Evolutionary conservation across 1,140 invertebrate genomes (phyloP), one percentile per base, ranked within the genome.

Genomic region (Rhagoletis zephyria): DNA sequence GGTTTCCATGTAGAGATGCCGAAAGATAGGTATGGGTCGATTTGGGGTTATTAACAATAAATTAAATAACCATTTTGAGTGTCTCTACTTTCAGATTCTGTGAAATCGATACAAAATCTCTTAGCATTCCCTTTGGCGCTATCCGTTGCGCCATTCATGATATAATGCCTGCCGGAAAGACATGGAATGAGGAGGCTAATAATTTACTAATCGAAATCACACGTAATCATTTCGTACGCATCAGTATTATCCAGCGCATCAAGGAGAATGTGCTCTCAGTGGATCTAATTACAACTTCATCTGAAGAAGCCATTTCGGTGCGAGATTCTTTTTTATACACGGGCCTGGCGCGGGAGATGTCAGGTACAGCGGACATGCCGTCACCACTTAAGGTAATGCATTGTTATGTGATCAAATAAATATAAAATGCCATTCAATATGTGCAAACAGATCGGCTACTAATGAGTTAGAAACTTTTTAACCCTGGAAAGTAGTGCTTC

Each of bases 281-380:
- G 40, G 91, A 92, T 77, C 85, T 92, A 0, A 74, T 89, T 0
- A 88, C 87, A 7, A 81, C 45, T 59, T 59, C 74, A 3, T 3
- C 1, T 7, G 81, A 6, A 30, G 19, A 61, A 0, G 63, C 87
- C 0, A 90, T 90, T 65, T 92, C 91, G 6, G 70, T 92, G 3
- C 89, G 90, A 1, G 90, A 92, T 10, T 85, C 91, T 86, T 92
- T 92, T 89, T 88, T 92, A 88, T 92, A 92, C 70, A 87, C 91
- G 4, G 91, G 90, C 63, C 51, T 90, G 88, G 91, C 90, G 45
- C 65, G 67, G 45, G 89, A 88, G 87, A 87, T 51, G 87, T 60
- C 88, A 88, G 88, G 87, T 51, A 60, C 48, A 87, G 10, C 19
- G 30, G 87, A 61, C 42, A 59, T 85, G 48, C 63, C 77, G 59